phyloP scores from a whole-genome alignment of 1,140 invertebrate species.

The Caenorhabditis remanei region DNA sequence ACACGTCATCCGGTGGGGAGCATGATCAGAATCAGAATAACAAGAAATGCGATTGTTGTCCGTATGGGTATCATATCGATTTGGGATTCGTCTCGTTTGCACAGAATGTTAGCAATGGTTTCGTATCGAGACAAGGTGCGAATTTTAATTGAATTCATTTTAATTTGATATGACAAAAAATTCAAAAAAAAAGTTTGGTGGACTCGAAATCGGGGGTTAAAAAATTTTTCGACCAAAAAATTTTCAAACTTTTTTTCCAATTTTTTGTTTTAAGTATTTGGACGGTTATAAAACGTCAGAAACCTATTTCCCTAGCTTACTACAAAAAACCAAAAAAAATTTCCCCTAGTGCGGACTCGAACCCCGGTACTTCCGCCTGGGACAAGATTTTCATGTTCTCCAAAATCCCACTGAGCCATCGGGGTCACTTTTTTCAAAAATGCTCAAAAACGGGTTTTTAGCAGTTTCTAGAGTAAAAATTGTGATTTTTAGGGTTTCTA shows the following conservation, averaged over 20 bases:
- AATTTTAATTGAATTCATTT: background rate
- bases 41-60: conserved; percentile 79
- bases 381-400: background rate
- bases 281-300: background rate
- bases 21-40: conserved; percentile 50
- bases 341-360: background rate
- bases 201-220: too few relatives aligned
- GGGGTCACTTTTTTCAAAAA: background rate
- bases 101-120: conserved; percentile 69
- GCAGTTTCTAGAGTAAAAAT: too few relatives aligned
- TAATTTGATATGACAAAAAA: background rate
- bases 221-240: too few relatives aligned
- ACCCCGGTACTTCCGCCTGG: background rate
- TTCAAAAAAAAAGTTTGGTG: too few relatives aligned
- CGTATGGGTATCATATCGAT: conserved; percentile 80
- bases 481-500: background rate
- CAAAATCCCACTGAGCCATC: conserved; percentile 4
- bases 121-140: conserved; percentile 10
- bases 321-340: background rate
- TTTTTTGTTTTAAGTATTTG: too few relatives aligned
- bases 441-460: background rate
- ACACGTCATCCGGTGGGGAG: background rate
- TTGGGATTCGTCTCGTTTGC: conserved; percentile 79
- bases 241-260: too few relatives aligned
- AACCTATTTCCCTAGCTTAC: background rate